Evolutionary conservation across 2,113 vertebrate species (phyloP), one percentile per base, ranked within the genome.

Genomic region (Trogon surrucura): DNA sequence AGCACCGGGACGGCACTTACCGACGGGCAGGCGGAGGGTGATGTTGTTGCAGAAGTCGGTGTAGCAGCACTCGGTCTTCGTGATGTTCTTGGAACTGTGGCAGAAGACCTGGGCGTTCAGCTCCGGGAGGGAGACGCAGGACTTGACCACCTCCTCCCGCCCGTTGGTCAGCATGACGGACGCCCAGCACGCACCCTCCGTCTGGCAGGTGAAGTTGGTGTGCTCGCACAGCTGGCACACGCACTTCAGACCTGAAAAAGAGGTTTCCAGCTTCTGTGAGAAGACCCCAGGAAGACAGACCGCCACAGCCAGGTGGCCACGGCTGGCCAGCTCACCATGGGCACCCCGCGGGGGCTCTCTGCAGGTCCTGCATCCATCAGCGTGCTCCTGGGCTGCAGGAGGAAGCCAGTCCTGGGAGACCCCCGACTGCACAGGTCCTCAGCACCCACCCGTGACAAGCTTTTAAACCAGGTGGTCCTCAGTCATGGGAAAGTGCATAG

Each of bases 11-110:
- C 1, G 1, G 48, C 57, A 54, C 97, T 97, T 97, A 99, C 99
- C 98, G 84, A 98, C 30, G 7, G 98, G 97, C 86, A 99, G 97
- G 84, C 97, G 98, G 30, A 99, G 97, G 4, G 99, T 99, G 97
- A 99, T 98, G 36, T 99, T 99, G 98, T 99, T 99, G 98, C 99
- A 99, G 98, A 99, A 99, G 97, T 99, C 99, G 0, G 99, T 99
- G 95, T 99, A 99, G 98, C 99, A 99, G 98, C 99, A 99, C 96
- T 98, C 98, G 2, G 98, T 99, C 96, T 98, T 99, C n/a, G 99
- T 99, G 86, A 99, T 94, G 36, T 99, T 99, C 94, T 98, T 98
- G 90, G 99, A 99, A 95, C 99, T 98, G 95, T 99, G 98, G 97
- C 99, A 99, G 98, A 99, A 99, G 88, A 99, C 98, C 96, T 99